phyloP scores from a whole-genome alignment of 2,888 invertebrate species.

The Choreutis nemorana region DNA sequence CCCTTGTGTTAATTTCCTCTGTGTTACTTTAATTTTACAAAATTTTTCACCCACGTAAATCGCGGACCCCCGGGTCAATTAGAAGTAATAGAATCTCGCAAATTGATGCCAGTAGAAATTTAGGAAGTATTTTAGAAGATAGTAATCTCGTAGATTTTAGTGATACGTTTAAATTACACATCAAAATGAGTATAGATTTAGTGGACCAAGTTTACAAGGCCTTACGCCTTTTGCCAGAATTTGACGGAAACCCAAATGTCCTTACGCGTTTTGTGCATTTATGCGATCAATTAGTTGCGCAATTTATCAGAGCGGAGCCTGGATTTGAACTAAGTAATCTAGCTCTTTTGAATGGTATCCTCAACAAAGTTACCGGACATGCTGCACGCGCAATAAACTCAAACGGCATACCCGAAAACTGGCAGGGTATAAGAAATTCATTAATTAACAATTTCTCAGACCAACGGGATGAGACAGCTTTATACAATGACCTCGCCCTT shows the following conservation, averaged over 20 bases:
- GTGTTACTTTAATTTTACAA: too few species aligned
- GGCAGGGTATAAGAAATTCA: conserved; percentile 4
- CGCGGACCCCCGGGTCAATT: too few species aligned
- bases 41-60: too few species aligned
- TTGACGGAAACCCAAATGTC: conserved; percentile 11
- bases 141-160: too few species aligned
- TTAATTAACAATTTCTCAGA: conserved; percentile 11
- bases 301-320: conserved; percentile 1
- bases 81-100: too few species aligned
- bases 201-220: conserved; percentile 8
- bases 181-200: not conserved
- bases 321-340: conserved; percentile 2
- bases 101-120: too few species aligned
- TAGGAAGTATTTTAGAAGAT: too few species aligned
- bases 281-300: conserved; percentile 9
- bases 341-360: conserved; percentile 9
- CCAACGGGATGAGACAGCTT: conserved; percentile 4
- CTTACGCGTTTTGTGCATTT: conserved; percentile 9
- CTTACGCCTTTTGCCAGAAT: conserved; percentile 10
- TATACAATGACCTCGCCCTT: conserved; percentile 3
- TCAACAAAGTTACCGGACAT: conserved; percentile 8
- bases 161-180: too few species aligned
- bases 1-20: too few species aligned
- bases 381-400: conserved; percentile 11
- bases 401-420: conserved; percentile 5